Conservation (phyloP, 2,113 vertebrate species). For the Antennarius striatus region DNA sequence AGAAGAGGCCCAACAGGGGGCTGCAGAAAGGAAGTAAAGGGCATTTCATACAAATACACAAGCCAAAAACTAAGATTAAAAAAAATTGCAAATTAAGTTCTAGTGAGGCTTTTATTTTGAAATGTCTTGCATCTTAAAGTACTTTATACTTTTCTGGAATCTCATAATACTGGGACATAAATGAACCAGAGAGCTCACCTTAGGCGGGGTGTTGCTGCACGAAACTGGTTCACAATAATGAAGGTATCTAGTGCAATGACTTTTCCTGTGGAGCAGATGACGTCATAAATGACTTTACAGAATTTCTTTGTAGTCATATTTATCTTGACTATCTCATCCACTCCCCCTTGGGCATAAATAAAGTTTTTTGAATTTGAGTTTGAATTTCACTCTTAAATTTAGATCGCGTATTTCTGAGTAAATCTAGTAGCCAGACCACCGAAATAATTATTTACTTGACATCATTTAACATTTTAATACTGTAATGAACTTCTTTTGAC, state of each 20-base stretch:
- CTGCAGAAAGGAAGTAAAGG: conserved; percentile 45
- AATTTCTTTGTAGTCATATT: not conserved
- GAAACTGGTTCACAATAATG: conserved; percentile 81
- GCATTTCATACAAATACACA: not conserved
- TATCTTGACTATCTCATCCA: not conserved
- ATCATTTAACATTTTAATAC: no score
- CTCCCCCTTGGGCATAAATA: not conserved
- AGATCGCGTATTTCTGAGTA: no score
- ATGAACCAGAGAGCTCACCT: conserved; percentile 35
- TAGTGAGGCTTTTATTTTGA: no score
- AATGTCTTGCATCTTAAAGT: not conserved
- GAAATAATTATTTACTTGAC: no score
- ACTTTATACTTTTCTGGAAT: not conserved
- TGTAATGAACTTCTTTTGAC: no score
- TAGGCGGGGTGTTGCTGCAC: conserved; percentile 58
- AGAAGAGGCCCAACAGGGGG: conserved; percentile 76
- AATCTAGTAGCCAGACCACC: no score
- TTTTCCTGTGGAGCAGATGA: conserved; percentile 66
- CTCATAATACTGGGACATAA: not conserved
- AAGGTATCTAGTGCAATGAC: conserved; percentile 80
- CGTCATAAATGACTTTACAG: not conserved
- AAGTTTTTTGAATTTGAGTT: not conserved
- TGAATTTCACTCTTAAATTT: no score
- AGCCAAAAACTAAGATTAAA: not conserved
- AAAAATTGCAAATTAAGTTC: no score